Conservation (phyloP, 1,140 invertebrate genomes). For the Drosophila subobscura region DNA sequence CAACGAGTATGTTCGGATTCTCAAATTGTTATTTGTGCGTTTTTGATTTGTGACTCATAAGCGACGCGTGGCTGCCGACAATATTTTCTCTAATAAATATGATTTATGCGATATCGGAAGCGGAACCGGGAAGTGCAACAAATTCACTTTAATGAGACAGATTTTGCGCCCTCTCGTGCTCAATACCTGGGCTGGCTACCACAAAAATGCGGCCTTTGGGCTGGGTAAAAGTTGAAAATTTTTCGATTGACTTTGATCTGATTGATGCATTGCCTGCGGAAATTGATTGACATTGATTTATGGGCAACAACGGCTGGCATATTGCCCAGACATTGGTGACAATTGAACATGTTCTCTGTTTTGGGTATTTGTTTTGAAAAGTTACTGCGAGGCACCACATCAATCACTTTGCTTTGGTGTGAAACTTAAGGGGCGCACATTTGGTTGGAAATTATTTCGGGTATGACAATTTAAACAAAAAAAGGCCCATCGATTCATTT, state of each 20-base stretch:
- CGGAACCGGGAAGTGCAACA: conserved; percentile 43
- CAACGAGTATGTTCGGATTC: conserved; percentile 32
- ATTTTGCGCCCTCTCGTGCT: no score
- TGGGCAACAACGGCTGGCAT: conserved; percentile 50
- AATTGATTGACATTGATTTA: conserved; percentile 75
- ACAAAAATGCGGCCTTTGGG: conserved; percentile 18
- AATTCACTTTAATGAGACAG: conserved; percentile 51
- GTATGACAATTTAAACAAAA: conserved; percentile 6
- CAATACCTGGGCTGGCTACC: neutral
- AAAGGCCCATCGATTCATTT: no score
- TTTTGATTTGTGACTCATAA: conserved; percentile 68
- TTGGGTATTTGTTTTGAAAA: conserved; percentile 40
- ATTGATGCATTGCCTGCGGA: conserved; percentile 57
- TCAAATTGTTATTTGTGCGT: conserved; percentile 58
- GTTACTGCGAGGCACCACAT: conserved; percentile 4
- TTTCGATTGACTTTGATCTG: conserved; percentile 67
- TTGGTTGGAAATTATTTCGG: neutral
- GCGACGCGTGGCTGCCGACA: conserved; percentile 28
- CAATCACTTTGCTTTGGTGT: conserved; percentile 16
- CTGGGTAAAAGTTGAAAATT: conserved; percentile 46
- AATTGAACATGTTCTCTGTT: conserved; percentile 34
- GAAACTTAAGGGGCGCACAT: no score
- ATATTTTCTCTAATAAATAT: conserved; percentile 66
- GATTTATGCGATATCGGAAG: conserved; percentile 58
- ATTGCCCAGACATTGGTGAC: conserved; percentile 55